Evolutionary conservation across 2,113 vertebrate genomes (phyloP), one percentile per base, ranked within the genome.

Genomic region (Zosterops japonicus): DNA sequence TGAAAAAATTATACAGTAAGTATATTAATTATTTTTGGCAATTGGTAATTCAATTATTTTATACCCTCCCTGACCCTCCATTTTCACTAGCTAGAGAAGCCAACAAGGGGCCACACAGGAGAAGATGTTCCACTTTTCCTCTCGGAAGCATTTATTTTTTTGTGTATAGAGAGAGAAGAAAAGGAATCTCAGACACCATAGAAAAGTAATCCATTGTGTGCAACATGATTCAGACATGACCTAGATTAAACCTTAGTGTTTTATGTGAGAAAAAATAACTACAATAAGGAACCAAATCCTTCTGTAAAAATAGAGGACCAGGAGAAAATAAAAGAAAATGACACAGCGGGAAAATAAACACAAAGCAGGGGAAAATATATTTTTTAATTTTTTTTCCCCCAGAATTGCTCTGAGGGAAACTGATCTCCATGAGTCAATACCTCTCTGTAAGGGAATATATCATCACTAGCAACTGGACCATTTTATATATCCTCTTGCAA

Each of bases 41-140:
- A 49, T 31, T 2, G 12, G 2, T 42, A 63, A 23, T 47, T 27
- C 14, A 1, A 7, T 71, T 71, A 7, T 36, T 71, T 75, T 49
- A n/a, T 23, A 64, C 9, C 2, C 1, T 52, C 14, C 1, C 12
- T 5, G 17, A 20, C 1, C 0, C 1, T 2, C 1, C 1, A 1
- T 63, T 82, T 75, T 31, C 11, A 33, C 27, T 46, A 29, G 7
- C 24, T 82, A 28, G 18, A 70, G 25, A 59, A 17, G 6, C 8
- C 14, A 63, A 17, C 4, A 42, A 77, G 5, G 1, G 6, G 59
- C 8, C 12, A 74, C 33, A 23, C 4, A 41, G n/a, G 6, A 78
- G n/a, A 24, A 31, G 5, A 33, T 27, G 4, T 68, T 31, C 27
- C 18, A 52, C 4, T 77, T 81, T 70, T 75, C 25, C 4, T 23